phyloP scores from a whole-genome alignment of 2,797 vertebrate species.

The Melanotaenia maccullochi region DNA sequence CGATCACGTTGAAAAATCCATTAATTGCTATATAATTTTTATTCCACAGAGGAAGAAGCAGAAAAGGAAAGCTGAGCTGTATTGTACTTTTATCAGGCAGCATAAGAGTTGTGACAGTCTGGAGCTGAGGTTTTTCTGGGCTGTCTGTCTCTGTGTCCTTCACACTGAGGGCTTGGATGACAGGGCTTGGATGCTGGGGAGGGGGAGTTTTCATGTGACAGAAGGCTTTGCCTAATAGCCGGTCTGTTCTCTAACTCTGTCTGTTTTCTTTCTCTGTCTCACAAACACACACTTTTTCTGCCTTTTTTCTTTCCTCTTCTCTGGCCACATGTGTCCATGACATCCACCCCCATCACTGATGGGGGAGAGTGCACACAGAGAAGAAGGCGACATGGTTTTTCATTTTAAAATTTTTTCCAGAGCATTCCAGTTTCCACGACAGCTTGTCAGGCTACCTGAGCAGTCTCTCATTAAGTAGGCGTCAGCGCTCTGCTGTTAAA shows the following conservation, averaged over 20 bases:
- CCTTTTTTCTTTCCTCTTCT: constrained; percentile 14
- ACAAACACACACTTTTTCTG: constrained; percentile 7
- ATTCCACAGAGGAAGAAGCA: constrained; percentile 41
- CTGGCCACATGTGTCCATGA: constrained; percentile 47
- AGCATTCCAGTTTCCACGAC: constrained; percentile 43
- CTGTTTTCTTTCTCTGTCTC: constrained; percentile 36
- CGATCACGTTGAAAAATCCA: constrained; percentile 19
- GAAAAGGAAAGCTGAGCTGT: constrained; percentile 30
- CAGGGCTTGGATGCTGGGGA: constrained; percentile 46
- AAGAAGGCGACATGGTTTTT: constrained; percentile 42
- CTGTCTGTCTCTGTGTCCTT: constrained; percentile 73
- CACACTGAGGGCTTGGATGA: constrained; percentile 69
- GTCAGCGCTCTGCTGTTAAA: constrained; percentile 56
- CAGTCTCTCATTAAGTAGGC: constrained; percentile 65
- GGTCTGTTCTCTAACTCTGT: constrained; percentile 65
- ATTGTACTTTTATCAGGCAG: constrained; percentile 58
- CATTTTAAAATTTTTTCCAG: constrained; percentile 54
- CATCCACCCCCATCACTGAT: constrained; percentile 42
- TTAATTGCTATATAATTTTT: constrained; percentile 48
- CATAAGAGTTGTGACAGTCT: constrained; percentile 67
- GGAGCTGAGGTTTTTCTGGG: constrained; percentile 60
- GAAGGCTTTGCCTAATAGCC: constrained; percentile 77
- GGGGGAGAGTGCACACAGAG: constrained; percentile 16
- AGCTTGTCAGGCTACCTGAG: constrained; percentile 62
- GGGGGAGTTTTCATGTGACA: constrained; percentile 66